Conservation (phyloP, 1,140 invertebrate genomes). For the Helicoverpa zea region DNA sequence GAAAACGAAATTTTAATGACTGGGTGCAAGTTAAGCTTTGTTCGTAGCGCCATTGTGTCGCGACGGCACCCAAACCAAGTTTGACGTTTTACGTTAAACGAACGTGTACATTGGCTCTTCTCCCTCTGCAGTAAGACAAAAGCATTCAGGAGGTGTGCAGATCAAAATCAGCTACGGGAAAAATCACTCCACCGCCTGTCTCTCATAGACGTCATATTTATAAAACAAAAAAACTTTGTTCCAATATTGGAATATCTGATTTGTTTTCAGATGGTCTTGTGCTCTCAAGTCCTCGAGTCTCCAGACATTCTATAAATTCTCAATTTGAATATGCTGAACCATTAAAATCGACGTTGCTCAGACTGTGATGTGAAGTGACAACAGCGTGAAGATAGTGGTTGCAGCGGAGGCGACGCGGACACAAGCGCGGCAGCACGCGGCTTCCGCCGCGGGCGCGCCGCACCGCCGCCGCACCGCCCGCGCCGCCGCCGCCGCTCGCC, state of each 20-base stretch:
- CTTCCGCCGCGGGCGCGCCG: conserved; percentile 32
- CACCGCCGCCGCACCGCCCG: conserved; percentile 52
- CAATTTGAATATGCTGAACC: not conserved
- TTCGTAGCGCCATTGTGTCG: conserved; percentile 76
- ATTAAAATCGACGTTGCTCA: not conserved
- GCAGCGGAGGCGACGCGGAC: conserved; percentile 50
- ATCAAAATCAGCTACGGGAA: conserved; percentile 22
- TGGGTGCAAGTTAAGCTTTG: conserved; percentile 83
- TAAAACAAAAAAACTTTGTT: not conserved
- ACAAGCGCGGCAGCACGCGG: conserved; percentile 52
- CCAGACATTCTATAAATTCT: not conserved
- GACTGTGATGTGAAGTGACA: not conserved
- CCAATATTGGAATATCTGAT: too few species aligned
- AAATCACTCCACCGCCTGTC: not conserved
- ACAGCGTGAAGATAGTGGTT: conserved; percentile 28
- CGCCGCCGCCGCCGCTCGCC: conserved; percentile 61
- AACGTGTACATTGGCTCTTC: conserved; percentile 67
- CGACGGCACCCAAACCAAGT: conserved; percentile 68
- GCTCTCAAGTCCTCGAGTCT: not conserved
- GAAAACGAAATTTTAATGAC: conserved; percentile 86
- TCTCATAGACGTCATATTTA: too few species aligned
- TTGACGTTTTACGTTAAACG: conserved; percentile 76
- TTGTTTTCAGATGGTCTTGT: not conserved
- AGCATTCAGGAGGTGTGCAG: conserved; percentile 53
- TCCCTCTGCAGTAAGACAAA: conserved; percentile 63